Conservation (phyloP, 2,797 vertebrate species). For the Anas bahamensis region DNA sequence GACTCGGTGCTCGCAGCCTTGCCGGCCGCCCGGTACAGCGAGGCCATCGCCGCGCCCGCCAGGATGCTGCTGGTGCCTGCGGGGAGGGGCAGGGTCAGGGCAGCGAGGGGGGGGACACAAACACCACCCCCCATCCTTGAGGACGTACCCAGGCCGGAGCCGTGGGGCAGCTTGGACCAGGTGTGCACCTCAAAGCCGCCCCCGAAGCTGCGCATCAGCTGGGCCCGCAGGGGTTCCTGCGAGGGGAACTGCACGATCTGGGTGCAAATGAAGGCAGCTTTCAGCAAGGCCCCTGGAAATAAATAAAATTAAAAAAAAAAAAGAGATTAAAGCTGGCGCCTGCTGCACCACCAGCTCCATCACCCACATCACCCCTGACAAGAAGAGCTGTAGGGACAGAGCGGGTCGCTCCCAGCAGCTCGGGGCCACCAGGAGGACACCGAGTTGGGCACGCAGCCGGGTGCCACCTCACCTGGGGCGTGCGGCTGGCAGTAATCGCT, state of each 20-base stretch:
- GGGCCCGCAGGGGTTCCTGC: conserved; percentile 78
- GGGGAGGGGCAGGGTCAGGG: background rate
- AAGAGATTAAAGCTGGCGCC: background rate
- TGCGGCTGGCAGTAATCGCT: conserved; percentile 91
- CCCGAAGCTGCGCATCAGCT: conserved; percentile 84
- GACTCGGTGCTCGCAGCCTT: conserved; percentile 80
- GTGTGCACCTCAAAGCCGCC: conserved; percentile 92
- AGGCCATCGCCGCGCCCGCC: conserved; percentile 89
- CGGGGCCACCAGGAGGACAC: background rate
- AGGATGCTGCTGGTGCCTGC: conserved; percentile 98
- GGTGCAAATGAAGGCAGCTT: conserved; percentile 91
- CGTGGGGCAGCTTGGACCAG: conserved; percentile 92
- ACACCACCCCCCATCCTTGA: background rate
- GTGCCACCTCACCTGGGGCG: conserved; percentile 84
- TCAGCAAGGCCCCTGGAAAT: conserved; percentile 90
- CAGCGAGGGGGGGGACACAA: too few relatives aligned
- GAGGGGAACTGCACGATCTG: conserved; percentile 83
- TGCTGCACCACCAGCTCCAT: background rate
- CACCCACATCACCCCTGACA: rapidly evolving
- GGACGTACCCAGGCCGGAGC: conserved; percentile 90
- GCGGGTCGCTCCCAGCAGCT: too few relatives aligned
- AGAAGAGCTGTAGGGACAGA: background rate
- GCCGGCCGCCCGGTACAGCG: conserved; percentile 86
- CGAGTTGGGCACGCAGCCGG: rapidly evolving
- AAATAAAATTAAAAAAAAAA: background rate